phyloP scores from a whole-genome alignment of 1,140 invertebrate species.

The Patella vulgata region DNA sequence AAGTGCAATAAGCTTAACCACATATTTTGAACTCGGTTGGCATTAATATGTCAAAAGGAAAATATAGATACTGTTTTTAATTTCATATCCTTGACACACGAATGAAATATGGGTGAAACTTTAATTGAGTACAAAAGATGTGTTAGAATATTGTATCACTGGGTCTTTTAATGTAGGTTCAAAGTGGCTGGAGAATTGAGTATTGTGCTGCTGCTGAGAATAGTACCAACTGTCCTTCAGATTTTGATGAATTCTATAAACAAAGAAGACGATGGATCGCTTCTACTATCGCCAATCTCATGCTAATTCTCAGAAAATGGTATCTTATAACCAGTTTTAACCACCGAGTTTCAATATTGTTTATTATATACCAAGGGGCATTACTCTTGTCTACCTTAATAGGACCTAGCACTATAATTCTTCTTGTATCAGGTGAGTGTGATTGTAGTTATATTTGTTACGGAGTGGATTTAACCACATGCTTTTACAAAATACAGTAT shows the following conservation, averaged over 20 bases:
- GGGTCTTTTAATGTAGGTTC: no score
- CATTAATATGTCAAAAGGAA: no score
- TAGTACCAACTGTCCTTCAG: slow-evolving; percentile 73
- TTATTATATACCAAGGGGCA: slow-evolving; percentile 55
- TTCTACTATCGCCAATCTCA: slow-evolving; percentile 75
- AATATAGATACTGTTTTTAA: no score
- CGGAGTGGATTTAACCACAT: neutral
- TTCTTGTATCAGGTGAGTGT: slow-evolving; percentile 72
- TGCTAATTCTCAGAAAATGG: slow-evolving; percentile 68
- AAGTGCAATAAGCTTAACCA: no score
- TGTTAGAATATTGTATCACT: no score
- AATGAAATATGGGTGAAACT: no score
- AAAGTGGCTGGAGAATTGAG: slow-evolving; percentile 74
- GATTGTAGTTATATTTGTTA: no score
- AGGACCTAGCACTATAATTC: slow-evolving; percentile 74
- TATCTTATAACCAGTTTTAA: slow-evolving; percentile 69
- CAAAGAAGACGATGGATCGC: slow-evolving; percentile 75
- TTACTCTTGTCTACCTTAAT: slow-evolving; percentile 72
- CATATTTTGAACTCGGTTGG: no score
- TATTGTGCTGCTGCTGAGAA: slow-evolving; percentile 75
- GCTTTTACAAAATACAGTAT: no score
- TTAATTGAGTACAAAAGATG: no score
- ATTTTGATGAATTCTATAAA: slow-evolving; percentile 75
- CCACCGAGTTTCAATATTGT: slow-evolving; percentile 64
- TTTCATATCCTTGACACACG: no score